These are phyloP conservation scores for Corvus moneduloides DNA, from an alignment of 2,113 vertebrate species.

Conservation along the genomic window DNA sequence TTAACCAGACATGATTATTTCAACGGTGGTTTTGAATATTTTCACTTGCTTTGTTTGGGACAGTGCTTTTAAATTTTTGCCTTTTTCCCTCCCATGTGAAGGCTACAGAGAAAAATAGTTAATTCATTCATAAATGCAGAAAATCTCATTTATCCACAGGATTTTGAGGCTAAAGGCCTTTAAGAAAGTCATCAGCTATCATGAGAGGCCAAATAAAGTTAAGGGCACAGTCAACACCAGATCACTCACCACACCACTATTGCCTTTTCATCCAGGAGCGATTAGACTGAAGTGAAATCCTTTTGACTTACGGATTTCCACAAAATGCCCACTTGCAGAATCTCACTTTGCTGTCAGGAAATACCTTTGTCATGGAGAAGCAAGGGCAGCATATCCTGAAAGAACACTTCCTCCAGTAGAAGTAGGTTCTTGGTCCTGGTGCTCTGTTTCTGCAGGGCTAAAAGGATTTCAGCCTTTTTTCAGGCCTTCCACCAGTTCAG, in stretches of 20 bases:
- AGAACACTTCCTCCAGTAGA: not conserved
- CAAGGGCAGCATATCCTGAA: fast-evolving
- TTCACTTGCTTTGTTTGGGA: not conserved
- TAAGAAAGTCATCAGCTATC: not conserved
- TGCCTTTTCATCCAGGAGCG: not conserved
- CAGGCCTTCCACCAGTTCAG: not conserved
- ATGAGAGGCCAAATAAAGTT: not conserved
- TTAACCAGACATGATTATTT: not conserved
- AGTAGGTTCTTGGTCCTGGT: not conserved
- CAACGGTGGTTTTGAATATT: not conserved
- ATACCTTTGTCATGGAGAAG: not conserved
- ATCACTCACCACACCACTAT: not conserved
- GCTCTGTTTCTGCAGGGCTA: not conserved
- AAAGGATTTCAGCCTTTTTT: not conserved
- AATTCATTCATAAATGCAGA: not conserved
- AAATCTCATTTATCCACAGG: not conserved
- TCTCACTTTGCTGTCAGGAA: not conserved
- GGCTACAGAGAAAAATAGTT: not conserved
- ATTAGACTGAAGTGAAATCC: not conserved
- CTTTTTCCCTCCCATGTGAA: not conserved
- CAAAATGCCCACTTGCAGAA: not conserved
- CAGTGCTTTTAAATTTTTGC: not conserved
- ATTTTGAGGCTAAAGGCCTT: not conserved
- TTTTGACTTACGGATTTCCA: not conserved
- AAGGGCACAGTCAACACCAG: not conserved